A percentile compares a stretch with the other conserved stretches of the same genome.
These are phyloP conservation scores for Acanthopagrus latus DNA, from an alignment of 2,797 vertebrate genomes.

Conservation along the genomic window DNA sequence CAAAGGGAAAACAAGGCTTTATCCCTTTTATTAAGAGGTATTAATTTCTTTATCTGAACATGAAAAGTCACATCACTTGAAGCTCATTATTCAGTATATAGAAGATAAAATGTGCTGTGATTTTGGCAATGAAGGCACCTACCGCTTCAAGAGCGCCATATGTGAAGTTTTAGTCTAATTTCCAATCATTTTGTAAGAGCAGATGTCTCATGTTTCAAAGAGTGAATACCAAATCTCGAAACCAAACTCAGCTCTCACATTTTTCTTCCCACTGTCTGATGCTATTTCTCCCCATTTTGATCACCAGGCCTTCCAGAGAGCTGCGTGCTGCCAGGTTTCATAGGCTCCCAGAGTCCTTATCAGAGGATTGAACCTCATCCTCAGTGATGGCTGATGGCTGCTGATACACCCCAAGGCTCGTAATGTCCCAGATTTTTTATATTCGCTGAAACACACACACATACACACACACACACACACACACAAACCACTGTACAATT, in stretches of 20 bases:
- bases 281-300: conserved; percentile 52
- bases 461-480: conserved; percentile 10
- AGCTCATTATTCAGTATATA: neutral
- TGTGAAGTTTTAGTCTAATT: conserved; percentile 13
- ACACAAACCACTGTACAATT: conserved; percentile 40
- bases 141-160: neutral
- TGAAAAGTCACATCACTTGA: neutral
- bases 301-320: conserved; percentile 37
- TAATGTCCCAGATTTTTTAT: conserved; percentile 75
- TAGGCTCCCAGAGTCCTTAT: conserved; percentile 57
- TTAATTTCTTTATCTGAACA: neutral
- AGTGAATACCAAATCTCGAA: conserved; percentile 14
- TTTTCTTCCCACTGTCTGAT: conserved; percentile 31
- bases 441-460: conserved; percentile 22
- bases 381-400: conserved; percentile 58
- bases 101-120: neutral
- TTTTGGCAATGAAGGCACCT: neutral
- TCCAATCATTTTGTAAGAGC: conserved; percentile 28
- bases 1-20: too few relatives aligned
- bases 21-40: neutral
- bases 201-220: conserved; percentile 37
- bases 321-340: conserved; percentile 59
- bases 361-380: conserved; percentile 66
- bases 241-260: neutral
- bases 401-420: conserved; percentile 67